Evolutionary conservation across 1,140 invertebrate genomes (phyloP).

Genomic region (Lordiphosa clarofinis): DNA sequence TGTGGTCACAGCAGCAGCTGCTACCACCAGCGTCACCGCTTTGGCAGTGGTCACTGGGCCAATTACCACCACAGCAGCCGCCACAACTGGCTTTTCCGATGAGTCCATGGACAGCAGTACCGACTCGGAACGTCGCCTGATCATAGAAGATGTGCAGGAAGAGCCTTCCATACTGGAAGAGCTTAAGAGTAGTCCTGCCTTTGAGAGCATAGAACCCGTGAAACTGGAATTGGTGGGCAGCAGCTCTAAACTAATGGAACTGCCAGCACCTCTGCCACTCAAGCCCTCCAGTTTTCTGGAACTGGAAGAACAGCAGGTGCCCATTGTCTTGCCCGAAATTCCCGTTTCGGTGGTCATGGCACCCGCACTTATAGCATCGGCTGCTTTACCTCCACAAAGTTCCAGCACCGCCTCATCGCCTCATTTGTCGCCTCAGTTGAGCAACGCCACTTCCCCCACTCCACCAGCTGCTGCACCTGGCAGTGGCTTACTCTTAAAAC

Average conservation of each 20-base stretch:
- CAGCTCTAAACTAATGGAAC: constrained; percentile 15
- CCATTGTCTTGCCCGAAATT: constrained; percentile 67
- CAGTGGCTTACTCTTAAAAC: constrained; percentile 28
- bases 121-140: constrained; percentile 85
- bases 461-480: background rate
- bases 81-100: constrained; percentile 45
- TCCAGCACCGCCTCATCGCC: constrained; percentile 33
- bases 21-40: background rate
- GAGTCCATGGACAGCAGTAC: constrained; percentile 86
- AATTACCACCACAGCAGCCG: constrained; percentile 25
- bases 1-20: constrained; percentile 31
- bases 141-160: constrained; percentile 80
- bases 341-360: constrained; percentile 68
- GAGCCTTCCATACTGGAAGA: constrained; percentile 55
- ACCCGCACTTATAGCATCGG: constrained; percentile 28
- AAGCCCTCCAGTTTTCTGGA: too few species aligned
- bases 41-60: constrained; percentile 16
- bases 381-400: constrained; percentile 21
- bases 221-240: constrained; percentile 39
- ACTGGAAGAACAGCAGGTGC: constrained; percentile 30
- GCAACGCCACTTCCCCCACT: background rate
- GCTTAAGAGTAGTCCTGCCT: constrained; percentile 55
- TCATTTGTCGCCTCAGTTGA: too few species aligned
- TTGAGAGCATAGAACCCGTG: constrained; percentile 47
- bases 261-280: too few species aligned